Base-by-base conservation (phyloP, 2,888 invertebrate genomes). In the Troglohyphantes excavatus region DNA sequence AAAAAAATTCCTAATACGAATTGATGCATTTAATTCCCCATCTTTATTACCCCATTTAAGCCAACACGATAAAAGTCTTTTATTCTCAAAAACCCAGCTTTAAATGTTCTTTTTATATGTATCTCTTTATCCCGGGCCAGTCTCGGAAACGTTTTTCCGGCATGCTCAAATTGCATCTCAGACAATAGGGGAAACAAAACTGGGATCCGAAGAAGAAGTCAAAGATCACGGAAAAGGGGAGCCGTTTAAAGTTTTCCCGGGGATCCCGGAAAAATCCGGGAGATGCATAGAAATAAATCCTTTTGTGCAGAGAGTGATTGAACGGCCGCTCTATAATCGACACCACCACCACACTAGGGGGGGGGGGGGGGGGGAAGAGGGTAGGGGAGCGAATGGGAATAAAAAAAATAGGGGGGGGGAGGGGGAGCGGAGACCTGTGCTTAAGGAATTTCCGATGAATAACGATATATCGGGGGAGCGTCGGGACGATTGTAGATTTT, bases 371-470 rank as follows among this genome's bases (percentile, higher is more conserved):
- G 43, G 46, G 21, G 26, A 46, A 46, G 46, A 26, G 33, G 33
- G 46, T 23, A 6, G 26, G 39, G 43, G 72, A 46, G 21, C 6
- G 53, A 26, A 46, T 13, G 23, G 26, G 33, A 70, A 7, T 19
- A 39, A 23, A 29, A 29, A 68, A 46, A 68, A 46, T 2, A 13
- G 13, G 11, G 13, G 53, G 53, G 19, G 53, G 2, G 11, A 19
- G 29, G 53, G 46, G 29, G 23, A 23, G 19, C 27, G 43, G 29
- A 53, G 73, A 68, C 43, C 67, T 29, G 73, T 65, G 72, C 83
- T 83, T 84, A 84, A 67, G 75, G 84, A 63, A 84, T 83, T 83
- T 83, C 83, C 83, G 84, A 84, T 84, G 84, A 84, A 84, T 84
- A 84, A 84, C 75, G 84, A 75, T 84, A 76, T 82, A 53, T 53